These are phyloP conservation scores for Hippocampus kuda DNA, from an alignment of 2,797 vertebrate species.

Conservation along the genomic window DNA sequence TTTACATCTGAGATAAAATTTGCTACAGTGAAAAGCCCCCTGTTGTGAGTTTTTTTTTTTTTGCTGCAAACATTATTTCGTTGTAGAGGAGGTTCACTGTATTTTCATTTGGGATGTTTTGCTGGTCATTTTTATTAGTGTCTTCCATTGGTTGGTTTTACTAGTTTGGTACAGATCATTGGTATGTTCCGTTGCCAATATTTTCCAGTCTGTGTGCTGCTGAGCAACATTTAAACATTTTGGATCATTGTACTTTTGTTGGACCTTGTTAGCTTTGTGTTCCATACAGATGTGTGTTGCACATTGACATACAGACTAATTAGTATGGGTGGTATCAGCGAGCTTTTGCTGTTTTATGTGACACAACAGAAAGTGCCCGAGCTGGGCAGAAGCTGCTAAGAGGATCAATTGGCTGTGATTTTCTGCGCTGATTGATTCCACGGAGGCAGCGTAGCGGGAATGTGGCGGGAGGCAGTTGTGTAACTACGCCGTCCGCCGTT, in stretches of 20 bases:
- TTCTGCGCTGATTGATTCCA: conserved; percentile 43
- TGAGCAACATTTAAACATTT: neutral
- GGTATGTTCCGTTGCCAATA: neutral
- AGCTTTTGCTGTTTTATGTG: too few species aligned
- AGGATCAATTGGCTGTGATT: conserved; percentile 37
- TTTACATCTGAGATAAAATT: too few species aligned
- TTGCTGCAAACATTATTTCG: too few species aligned
- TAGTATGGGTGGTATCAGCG: neutral
- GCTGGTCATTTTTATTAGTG: too few species aligned
- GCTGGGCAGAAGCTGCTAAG: conserved; percentile 37
- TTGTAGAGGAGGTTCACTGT: too few species aligned
- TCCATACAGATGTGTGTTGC: neutral
- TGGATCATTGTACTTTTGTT: neutral
- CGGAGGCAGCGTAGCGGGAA: neutral
- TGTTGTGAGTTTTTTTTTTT: too few species aligned
- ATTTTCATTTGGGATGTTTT: too few species aligned
- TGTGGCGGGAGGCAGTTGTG: neutral
- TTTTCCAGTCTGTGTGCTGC: neutral
- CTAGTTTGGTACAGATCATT: too few species aligned
- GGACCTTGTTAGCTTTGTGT: neutral
- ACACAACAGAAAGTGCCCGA: conserved; percentile 5
- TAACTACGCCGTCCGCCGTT: neutral
- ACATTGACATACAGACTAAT: neutral
- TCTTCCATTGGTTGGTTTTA: too few species aligned
- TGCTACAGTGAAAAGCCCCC: too few species aligned